phyloP scores from a whole-genome alignment of 2,888 invertebrate genomes.

The Hyles lineata region DNA sequence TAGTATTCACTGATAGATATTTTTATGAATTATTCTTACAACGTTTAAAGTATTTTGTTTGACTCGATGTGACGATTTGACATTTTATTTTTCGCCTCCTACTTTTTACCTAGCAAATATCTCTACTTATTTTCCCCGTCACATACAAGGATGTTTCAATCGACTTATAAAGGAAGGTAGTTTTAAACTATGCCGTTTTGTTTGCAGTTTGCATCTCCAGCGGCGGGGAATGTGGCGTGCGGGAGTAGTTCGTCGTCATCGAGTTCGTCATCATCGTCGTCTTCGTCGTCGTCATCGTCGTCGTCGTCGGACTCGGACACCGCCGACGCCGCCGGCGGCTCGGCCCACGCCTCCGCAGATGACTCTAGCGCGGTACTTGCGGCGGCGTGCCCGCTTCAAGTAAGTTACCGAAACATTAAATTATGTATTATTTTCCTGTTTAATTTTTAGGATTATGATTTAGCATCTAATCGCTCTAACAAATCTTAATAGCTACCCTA shows the following conservation, averaged over 20 bases:
- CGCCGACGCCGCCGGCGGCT: slow-evolving; percentile 73
- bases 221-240: slow-evolving; percentile 70
- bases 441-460: background rate
- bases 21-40: too few species aligned
- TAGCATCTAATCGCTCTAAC: background rate
- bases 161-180: too few species aligned
- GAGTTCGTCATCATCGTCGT: slow-evolving; percentile 73
- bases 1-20: too few species aligned
- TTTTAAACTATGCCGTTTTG: slow-evolving; percentile 28
- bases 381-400: slow-evolving; percentile 84
- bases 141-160: too few species aligned
- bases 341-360: slow-evolving; percentile 70
- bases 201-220: slow-evolving; percentile 71
- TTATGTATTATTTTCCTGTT: background rate
- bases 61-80: too few species aligned
- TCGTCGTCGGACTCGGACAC: slow-evolving; percentile 79
- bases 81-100: too few species aligned
- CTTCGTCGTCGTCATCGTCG: slow-evolving; percentile 78
- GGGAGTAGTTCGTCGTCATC: slow-evolving; percentile 77
- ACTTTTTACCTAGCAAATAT: too few species aligned
- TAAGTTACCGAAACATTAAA: slow-evolving; percentile 41
- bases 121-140: too few species aligned
- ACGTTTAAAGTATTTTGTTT: too few species aligned
- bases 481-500: background rate
- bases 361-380: slow-evolving; percentile 85